phyloP scores from a whole-genome alignment of 92 coral and sea anemone species.

The Epizoanthus illoricatus region DNA sequence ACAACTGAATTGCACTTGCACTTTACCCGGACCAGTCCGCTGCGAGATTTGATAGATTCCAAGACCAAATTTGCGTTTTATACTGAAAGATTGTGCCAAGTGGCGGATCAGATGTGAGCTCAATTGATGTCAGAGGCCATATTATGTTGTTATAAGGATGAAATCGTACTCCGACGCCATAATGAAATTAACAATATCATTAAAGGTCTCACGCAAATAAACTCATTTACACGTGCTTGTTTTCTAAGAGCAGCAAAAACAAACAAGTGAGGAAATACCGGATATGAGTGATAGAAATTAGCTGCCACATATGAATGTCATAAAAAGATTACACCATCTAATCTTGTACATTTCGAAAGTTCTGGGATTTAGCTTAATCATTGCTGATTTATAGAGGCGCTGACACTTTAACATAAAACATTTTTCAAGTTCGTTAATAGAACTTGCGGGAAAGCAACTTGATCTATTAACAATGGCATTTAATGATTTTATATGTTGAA shows the following conservation, averaged over 20 bases:
- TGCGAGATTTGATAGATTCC: neutral
- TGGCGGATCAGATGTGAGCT: neutral
- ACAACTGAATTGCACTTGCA: neutral
- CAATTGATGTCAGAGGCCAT: neutral
- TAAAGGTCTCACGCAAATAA: neutral
- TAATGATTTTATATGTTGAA: no score
- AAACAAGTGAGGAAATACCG: neutral
- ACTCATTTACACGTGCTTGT: neutral
- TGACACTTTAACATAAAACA: no score
- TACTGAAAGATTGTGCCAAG: neutral
- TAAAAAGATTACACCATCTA: no score
- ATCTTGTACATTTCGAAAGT: no score
- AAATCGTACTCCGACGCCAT: neutral
- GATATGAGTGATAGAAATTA: neutral
- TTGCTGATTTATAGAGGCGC: no score
- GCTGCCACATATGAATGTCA: neutral
- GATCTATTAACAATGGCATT: no score
- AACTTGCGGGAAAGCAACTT: no score
- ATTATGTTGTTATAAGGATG: neutral
- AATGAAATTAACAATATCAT: neutral
- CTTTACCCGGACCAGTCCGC: neutral
- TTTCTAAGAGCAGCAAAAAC: neutral
- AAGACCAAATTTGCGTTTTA: conserved; percentile 11
- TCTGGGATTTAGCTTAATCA: no score
- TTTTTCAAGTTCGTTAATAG: no score